Evolutionary conservation across 2,888 invertebrate species (phyloP), one percentile per base, ranked within the genome.

Genomic region (Cataglyphis rosenhaueri): DNA sequence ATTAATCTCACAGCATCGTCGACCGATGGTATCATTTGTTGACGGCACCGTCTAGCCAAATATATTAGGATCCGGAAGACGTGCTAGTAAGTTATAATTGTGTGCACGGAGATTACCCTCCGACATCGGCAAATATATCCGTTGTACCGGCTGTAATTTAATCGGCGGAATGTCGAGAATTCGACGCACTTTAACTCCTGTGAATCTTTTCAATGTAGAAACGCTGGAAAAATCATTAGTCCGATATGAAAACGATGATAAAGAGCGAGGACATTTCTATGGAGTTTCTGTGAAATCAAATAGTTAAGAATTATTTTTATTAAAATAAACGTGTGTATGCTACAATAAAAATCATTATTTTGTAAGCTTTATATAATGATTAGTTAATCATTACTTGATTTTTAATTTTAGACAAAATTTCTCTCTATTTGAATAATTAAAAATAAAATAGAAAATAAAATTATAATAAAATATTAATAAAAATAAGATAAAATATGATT

Each of bases 31-130:
- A 76, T 76, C 76, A 68, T 76, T 76, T 76, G 76, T 76, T 68
- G 68, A 68, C 76, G 76, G 76, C 76, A 76, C 55, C 68, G 76
- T 76, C 76, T 76, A 76, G 55, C 55, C 68, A 76, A 76, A 76
- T 76, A 76, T 68, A 76, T 76, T 76, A 76, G 41, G 55, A 66
- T 66, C 41, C 55, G 68, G 76, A 76, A 76, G 76, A 68, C 76
- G 68, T 76, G 76, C 66, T 66, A 76, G 55, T 68, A 57, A 76
- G 76, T 76, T 76, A 76, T 76, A 68, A 76, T 68, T 76, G 76
- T 76, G 41, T 76, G 68, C 76, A 76, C 41, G 76, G 41, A 55
- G 76, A 76, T 76, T 68, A 76, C 15, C 64, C 68, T 57, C n/a
- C 68, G 38, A 76, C 76, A 66, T 68, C n/a, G 55, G 76, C 76